Percentiles rank a stretch among this genome's conserved stretches.
phyloP scores from a whole-genome alignment of 2,113 vertebrate species.

The Zapornia atra region DNA sequence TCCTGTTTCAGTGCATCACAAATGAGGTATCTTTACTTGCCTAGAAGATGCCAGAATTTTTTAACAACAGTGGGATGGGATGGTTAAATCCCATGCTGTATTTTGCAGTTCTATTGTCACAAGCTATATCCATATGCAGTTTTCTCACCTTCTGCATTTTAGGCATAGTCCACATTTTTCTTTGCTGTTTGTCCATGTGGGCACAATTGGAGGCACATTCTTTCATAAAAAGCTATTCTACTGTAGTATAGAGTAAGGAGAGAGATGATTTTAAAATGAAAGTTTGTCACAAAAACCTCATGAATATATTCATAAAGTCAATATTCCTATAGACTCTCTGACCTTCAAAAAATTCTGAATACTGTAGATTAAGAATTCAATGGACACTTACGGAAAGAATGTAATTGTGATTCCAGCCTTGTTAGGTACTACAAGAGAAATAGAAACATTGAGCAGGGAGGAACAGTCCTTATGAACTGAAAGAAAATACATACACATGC shows the following conservation, averaged over 20 bases:
- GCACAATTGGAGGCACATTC: not conserved
- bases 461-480: not conserved
- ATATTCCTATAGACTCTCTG: not conserved
- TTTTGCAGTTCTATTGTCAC: not conserved
- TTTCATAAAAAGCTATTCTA: not conserved
- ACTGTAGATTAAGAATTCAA: not conserved
- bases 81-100: not conserved
- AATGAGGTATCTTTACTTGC: not conserved
- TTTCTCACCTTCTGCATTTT: not conserved
- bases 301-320: not conserved
- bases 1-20: not conserved
- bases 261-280: not conserved
- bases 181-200: not conserved
- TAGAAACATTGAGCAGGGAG: not conserved
- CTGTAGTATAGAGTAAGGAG: not conserved
- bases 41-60: not conserved
- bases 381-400: not conserved
- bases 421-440: not conserved
- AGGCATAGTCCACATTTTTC: not conserved
- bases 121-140: not conserved
- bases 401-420: not conserved
- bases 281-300: not conserved
- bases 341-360: not conserved
- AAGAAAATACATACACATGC: not conserved
- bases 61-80: not conserved